Evolutionary conservation across 23 tunicate species (phyloP), one percentile per base, ranked within the genome.

Genomic region (Botrylloides violaceus): DNA sequence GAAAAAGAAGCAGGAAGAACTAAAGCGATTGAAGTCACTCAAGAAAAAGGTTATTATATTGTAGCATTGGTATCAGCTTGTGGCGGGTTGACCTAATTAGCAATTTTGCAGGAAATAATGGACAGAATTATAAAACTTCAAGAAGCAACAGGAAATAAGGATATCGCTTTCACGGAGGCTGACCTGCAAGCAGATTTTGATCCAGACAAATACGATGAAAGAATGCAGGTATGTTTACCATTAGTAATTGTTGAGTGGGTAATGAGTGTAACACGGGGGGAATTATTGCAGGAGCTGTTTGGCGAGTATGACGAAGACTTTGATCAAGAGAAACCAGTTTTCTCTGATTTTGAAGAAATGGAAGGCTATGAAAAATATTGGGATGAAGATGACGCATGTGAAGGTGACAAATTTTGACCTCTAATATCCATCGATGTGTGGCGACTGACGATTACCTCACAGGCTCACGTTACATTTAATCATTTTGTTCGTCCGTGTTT

Each of bases 81-180:
- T 6, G 64, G 29, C 30, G 29, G 19, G 19, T 59, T 59, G 7
- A 6, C 19, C 19, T 59, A 59, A 5, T 22, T 7, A 9, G 7
- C 12, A 43, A 15, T 43, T 9, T 43, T 15, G 53, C 57, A 87
- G 95, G 85, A 80, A 77, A 88, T 88, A 48, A 9, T 88, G 65
- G 88, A 81, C 4, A 88, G 81, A 59, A 72, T 88, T 5, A 62
- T 53, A 19, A 58, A 66, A 22, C 72, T 88, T 50, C 68, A 78
- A 66, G 79, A 72, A 72, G 96, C 96, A 9, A 62, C 88, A 9
- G 96, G 96, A 37, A 81, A 81, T 62, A 65, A 80, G 31, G 96
- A 88, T 57, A 57, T 88, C 47, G 39, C 70, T 23, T 88, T 88
- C 53, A 34, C 65, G 27, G 80, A 78, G 15, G 29, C 61, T 3